Evolutionary conservation across 2,113 vertebrate species (phyloP), one percentile per base, ranked within the genome.

Genomic region (Lathamus discolor): DNA sequence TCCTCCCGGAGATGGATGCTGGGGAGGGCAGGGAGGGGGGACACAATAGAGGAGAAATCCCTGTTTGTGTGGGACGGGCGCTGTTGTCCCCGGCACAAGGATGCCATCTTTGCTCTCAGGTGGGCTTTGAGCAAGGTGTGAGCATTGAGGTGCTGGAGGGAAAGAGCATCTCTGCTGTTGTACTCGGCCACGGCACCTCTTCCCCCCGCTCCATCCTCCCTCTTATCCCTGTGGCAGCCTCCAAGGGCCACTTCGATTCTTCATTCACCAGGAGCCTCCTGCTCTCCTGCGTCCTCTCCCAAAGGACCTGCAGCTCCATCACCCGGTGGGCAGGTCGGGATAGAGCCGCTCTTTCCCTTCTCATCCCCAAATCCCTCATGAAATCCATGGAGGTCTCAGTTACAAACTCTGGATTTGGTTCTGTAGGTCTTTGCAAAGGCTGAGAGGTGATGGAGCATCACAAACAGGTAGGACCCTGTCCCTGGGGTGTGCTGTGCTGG

Each of bases 341-440:
- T 2, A 27, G 57, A 70, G n/a, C 35, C 1, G 1, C 8, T 69
- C 54, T 6, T 20, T 17, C 7, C 4, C 0, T 43, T 67, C 19
- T 41, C 37, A 41, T 11, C 46, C 51, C 59, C 6, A 22, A 19
- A 16, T 20, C 0, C 1, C n/a, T 25, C 24, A 10, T 13, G 11
- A 16, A 15, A 18, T 16, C 9, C 2, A 29, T 0, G 19, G 22
- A 11, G 15, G 2, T 44, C 16, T 24, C 0, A 1, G 5, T 31
- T 8, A 17, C 2, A 31, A 49, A 46, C 16, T 1, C 12, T 23
- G 6, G 7, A 0, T 57, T 67, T 86, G 23, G 31, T 73, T 23
- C 7, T n/a, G 13, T 10, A 52, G 46, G 13, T 9, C 49, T 76
- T 76, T 49, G 10, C 31, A 9, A 12, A 41, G 7, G 16, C 39